These are phyloP conservation scores for Dione juno DNA, from an alignment of 2,888 invertebrate species.

Conservation along the genomic window DNA sequence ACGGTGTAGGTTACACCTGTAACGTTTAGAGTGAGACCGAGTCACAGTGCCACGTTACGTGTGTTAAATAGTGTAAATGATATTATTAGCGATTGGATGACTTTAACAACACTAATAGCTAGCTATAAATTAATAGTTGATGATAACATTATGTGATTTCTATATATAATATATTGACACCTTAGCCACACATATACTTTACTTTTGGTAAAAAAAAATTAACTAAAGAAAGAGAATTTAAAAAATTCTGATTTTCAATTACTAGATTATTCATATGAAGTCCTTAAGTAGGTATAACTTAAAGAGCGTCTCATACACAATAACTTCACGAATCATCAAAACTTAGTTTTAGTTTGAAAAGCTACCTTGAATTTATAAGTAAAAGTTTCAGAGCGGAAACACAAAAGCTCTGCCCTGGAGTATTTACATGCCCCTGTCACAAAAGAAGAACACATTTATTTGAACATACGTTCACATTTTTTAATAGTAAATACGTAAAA, in stretches of 20 bases:
- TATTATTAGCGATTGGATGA: no score
- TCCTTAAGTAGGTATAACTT: background rate
- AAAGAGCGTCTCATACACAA: background rate
- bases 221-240: no score
- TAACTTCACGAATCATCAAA: conserved; percentile 3
- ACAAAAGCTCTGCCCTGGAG: background rate
- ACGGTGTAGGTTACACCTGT: no score
- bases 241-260: background rate
- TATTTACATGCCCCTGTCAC: background rate
- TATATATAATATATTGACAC: no score
- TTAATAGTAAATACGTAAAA: background rate
- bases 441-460: background rate
- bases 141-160: no score
- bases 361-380: background rate
- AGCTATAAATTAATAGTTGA: no score
- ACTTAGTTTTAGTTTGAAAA: background rate
- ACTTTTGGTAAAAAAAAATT: no score
- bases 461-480: background rate
- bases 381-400: background rate
- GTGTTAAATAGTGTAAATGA: no score
- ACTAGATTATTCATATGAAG: background rate
- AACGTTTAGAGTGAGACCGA: no score
- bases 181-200: no score
- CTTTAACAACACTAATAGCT: no score
- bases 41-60: no score